A percentile compares a stretch with the other conserved stretches of the same genome.
Conservation (phyloP, 2,888 invertebrate species). For the Mycalesis mineus region DNA sequence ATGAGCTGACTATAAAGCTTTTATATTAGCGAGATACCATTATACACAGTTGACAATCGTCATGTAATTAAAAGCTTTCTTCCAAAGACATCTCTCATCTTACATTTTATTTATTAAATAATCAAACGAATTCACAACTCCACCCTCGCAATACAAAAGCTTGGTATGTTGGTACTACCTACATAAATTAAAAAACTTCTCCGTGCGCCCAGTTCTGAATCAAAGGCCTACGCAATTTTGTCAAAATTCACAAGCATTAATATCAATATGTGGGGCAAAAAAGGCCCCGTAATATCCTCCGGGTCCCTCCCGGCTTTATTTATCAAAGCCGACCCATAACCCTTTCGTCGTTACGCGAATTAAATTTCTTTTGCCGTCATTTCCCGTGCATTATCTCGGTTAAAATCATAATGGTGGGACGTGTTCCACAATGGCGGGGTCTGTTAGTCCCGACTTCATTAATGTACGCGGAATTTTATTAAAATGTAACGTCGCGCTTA, state of each 20-base stretch:
- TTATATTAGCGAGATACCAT: no score
- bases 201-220: constrained; percentile 14
- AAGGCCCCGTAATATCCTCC: constrained; percentile 68
- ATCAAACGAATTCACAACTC: constrained; percentile 1
- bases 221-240: constrained; percentile 58
- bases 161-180: neutral
- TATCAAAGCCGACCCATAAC: constrained; percentile 73
- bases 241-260: constrained; percentile 74
- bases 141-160: constrained; percentile 10
- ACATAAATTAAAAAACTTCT: constrained; percentile 23
- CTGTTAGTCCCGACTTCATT: constrained; percentile 66
- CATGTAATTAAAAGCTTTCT: no score
- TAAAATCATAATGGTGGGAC: constrained; percentile 72
- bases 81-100: neutral
- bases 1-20: no score
- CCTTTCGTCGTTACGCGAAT: constrained; percentile 77
- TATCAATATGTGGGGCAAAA: constrained; percentile 76
- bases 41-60: no score
- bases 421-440: constrained; percentile 59
- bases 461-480: constrained; percentile 76
- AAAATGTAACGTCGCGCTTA: constrained; percentile 68
- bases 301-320: constrained; percentile 67
- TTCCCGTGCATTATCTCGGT: constrained; percentile 78
- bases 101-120: neutral
- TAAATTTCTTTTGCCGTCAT: constrained; percentile 79